These are phyloP conservation scores for Premnoplex brunnescens DNA, from an alignment of 2,797 vertebrate genomes.

Conservation along the genomic window DNA sequence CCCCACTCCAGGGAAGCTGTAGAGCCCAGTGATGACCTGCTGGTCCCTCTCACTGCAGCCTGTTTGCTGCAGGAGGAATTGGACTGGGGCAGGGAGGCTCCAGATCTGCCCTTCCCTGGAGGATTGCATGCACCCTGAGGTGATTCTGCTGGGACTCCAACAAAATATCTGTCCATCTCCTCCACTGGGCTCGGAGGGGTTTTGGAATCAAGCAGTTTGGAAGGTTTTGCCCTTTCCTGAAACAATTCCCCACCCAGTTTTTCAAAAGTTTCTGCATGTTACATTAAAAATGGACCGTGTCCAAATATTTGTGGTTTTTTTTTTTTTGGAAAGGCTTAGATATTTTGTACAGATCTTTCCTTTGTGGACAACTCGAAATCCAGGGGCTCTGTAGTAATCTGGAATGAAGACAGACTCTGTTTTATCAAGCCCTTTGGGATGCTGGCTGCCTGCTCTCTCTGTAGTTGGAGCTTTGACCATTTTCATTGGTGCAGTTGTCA, in stretches of 20 bases:
- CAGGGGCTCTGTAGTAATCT: constrained; percentile 21
- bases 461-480: neutral
- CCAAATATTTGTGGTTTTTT: neutral
- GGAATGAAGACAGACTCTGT: constrained; percentile 20
- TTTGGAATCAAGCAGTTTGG: constrained; percentile 14
- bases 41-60: neutral
- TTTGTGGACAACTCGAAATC: constrained; percentile 22
- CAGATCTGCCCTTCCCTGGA: neutral
- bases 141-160: neutral
- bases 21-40: neutral
- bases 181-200: neutral
- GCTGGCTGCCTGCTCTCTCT: neutral
- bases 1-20: neutral
- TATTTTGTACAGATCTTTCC: constrained; percentile 29
- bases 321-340: constrained; percentile 22
- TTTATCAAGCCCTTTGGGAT: neutral
- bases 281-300: neutral
- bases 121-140: rapidly evolving
- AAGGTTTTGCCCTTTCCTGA: constrained; percentile 39
- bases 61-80: neutral
- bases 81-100: neutral
- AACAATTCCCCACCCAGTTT: constrained; percentile 41
- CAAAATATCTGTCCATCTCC: neutral
- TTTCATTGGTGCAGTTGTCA: neutral
- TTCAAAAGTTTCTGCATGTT: constrained; percentile 29